Evolutionary conservation across 2,113 vertebrate species (phyloP).

Genomic region (Boleophthalmus pectinirostris): DNA sequence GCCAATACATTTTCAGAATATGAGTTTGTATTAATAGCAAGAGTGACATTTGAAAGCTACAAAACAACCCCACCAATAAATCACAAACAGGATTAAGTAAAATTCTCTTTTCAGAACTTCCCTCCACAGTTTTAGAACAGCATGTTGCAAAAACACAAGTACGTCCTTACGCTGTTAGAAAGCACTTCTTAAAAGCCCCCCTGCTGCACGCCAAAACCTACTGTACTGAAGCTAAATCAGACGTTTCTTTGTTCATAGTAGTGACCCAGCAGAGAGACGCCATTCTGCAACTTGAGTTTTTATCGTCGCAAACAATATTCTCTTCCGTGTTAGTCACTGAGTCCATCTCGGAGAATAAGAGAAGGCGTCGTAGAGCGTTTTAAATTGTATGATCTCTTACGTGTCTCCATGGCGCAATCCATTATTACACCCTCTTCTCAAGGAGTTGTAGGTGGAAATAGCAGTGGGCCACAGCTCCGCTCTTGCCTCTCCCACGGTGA

Average conservation of each 20-base stretch:
- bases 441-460: slow-evolving; percentile 25
- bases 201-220: not conserved
- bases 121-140: not conserved
- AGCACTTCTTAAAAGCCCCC: not conserved
- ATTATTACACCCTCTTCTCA: slow-evolving; percentile 32
- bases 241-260: not conserved
- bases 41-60: no score
- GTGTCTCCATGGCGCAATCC: slow-evolving; percentile 20
- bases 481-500: not conserved
- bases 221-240: not conserved
- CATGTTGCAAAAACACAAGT: not conserved
- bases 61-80: not conserved
- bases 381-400: not conserved
- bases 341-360: not conserved
- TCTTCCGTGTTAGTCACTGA: slow-evolving; percentile 8
- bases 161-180: not conserved
- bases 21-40: no score
- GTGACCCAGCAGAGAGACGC: not conserved
- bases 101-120: not conserved
- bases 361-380: no score
- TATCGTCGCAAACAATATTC: not conserved
- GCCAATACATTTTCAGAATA: no score
- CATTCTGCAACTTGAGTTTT: not conserved
- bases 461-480: not conserved
- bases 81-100: not conserved